A percentile compares a stretch with the other conserved stretches of the same genome.
These are phyloP conservation scores for Pantherophis alleghaniensis DNA, from an alignment of 2,797 vertebrate genomes.

Conservation along the genomic window DNA sequence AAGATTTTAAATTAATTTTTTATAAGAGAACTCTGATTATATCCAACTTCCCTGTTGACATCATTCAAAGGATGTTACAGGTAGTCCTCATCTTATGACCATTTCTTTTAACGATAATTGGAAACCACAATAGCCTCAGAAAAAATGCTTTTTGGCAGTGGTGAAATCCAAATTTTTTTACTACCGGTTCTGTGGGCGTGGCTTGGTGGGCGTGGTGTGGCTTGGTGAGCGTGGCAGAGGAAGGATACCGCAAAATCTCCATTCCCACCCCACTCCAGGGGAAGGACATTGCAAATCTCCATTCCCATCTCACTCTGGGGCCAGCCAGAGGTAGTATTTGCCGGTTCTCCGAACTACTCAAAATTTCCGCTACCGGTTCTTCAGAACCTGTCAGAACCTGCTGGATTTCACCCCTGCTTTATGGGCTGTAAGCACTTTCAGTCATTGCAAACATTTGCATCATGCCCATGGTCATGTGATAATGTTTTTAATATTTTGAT, in stretches of 20 bases:
- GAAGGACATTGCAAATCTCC: too few species aligned
- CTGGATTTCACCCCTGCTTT: not conserved
- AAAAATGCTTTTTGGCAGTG: not conserved
- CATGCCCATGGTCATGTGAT: not conserved
- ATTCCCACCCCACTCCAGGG: too few species aligned
- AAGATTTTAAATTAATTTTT: not conserved
- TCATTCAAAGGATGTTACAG: not conserved
- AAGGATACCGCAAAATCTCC: too few species aligned
- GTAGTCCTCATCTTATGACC: not conserved
- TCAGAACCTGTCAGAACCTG: too few species aligned
- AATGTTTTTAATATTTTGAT: not conserved
- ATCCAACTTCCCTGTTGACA: not conserved
- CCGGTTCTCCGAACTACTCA: too few species aligned
- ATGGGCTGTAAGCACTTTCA: not conserved
- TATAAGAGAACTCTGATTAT: not conserved
- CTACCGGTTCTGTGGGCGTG: too few species aligned
- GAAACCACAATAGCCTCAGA: not conserved
- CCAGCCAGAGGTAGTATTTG: too few species aligned
- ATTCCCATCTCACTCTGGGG: too few species aligned
- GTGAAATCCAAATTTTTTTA: too few species aligned
- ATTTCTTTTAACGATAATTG: not conserved
- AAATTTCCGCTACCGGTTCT: too few species aligned
- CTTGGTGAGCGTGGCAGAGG: too few species aligned
- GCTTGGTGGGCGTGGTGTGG: too few species aligned
- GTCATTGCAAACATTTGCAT: not conserved